Conservation (phyloP, 2,113 vertebrate species). For the Megaptera novaeangliae region DNA sequence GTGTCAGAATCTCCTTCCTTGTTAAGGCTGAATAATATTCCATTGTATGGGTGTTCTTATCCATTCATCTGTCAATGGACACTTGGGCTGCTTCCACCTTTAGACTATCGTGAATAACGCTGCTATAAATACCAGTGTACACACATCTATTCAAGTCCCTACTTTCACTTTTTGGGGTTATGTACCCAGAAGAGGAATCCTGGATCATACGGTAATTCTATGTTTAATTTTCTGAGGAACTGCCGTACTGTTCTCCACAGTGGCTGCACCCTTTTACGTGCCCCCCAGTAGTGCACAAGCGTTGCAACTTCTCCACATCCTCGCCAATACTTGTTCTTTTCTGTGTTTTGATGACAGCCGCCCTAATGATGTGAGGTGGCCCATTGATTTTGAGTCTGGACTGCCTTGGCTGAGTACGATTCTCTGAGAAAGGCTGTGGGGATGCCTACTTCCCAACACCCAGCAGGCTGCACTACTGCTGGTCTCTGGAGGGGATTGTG, state of each 20-base stretch:
- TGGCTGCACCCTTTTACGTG: accelerated
- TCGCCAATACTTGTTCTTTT: accelerated
- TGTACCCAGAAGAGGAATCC: neutral
- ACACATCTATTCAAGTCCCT: neutral
- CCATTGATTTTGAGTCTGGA: neutral
- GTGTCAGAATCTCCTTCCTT: neutral
- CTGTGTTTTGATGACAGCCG: neutral
- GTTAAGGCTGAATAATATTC: neutral
- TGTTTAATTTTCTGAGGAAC: no score
- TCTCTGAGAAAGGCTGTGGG: neutral
- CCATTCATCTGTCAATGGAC: neutral
- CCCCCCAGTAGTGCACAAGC: neutral
- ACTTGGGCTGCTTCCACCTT: neutral
- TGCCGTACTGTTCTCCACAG: no score
- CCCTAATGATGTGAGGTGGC: neutral
- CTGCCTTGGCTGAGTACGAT: no score
- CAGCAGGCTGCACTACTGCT: neutral
- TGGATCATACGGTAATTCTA: neutral
- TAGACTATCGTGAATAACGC: neutral
- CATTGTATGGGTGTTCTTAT: neutral
- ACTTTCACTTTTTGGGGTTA: neutral
- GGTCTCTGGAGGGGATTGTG: neutral
- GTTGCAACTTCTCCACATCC: accelerated
- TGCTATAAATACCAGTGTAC: neutral
- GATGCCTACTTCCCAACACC: accelerated